Base-by-base conservation (phyloP, 2,888 invertebrate species). In the Eristalis intricaria region DNA sequence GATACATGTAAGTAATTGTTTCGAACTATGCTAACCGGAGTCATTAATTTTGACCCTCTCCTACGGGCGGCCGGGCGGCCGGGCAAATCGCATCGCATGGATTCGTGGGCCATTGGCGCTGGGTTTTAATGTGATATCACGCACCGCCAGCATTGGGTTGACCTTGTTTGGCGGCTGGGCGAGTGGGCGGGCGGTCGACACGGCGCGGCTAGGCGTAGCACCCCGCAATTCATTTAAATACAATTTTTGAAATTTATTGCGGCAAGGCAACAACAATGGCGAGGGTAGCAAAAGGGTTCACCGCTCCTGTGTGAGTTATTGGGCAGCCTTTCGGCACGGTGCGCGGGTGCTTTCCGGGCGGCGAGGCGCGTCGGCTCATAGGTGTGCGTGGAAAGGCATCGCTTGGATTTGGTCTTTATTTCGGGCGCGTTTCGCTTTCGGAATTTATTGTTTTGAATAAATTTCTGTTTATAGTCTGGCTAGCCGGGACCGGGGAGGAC, bases 1-100 rank as follows among this genome's bases (percentile, higher is more conserved):
- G 50, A 70, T 65, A 74, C 86, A 66, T 63, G 83, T 86, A 83
- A 83, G 70, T 86, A 86, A 86, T 86, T 83, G 86, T 86, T 86
- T 83, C 78, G 74, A 86, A 86, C 86, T 86, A 86, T 86, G 83
- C 86, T 79, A 83, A 86, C 83, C 86, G 66, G 63, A 83, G 83
- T 83, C 83, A 86, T 86, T 86, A 86, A 78, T 86, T 86, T 78
- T 23, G 60, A 68, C 43, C 74, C 29, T 56, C 64, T 58, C 66
- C n/a, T 4, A 19, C 60, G 38, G n/a, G 11, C 15, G 19, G 5
- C 29, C 60, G 38, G n/a, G 11, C 15, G 19, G 23, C 38, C 13
- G 11, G 35, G 19, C 13, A 4, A 7, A 26, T 26, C 26, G 26
- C 26, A 1, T 26, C 26, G 26, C 26, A 26, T 19, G n/a, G 22